These are phyloP conservation scores for Andrena marginata DNA, from an alignment of 2,888 invertebrate genomes.

Conservation along the genomic window DNA sequence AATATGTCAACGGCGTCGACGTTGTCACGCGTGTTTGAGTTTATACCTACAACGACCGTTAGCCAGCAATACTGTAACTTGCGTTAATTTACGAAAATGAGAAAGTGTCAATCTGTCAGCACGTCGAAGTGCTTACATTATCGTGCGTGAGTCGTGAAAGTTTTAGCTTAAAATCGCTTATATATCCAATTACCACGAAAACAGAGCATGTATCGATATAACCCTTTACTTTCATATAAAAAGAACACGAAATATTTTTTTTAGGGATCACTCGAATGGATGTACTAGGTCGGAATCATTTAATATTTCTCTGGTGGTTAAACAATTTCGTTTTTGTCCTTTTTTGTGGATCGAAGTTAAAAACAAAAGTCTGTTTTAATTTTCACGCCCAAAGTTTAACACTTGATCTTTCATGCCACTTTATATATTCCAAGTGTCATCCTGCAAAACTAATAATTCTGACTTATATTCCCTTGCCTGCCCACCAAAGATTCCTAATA, in stretches of 20 bases:
- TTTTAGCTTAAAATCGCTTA: not conserved
- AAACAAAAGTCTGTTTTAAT: no score
- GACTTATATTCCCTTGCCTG: no score
- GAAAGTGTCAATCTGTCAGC: constrained; percentile 48
- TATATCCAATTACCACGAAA: not conserved
- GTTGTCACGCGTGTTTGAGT: constrained; percentile 33
- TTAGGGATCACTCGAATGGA: no score
- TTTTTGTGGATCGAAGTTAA: no score
- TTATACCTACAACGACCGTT: constrained; percentile 44
- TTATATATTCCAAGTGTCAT: no score
- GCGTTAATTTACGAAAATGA: constrained; percentile 49
- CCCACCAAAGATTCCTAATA: no score
- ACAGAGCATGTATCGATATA: not conserved
- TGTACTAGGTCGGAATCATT: no score
- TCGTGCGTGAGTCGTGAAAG: not conserved
- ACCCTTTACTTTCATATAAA: not conserved
- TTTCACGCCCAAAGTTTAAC: no score
- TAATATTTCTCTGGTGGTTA: no score
- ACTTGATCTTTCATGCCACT: no score
- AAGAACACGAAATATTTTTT: not conserved
- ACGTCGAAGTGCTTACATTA: constrained; percentile 11
- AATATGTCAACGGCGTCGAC: constrained; percentile 50
- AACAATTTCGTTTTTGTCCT: no score
- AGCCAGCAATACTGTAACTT: constrained; percentile 33
- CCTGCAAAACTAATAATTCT: no score